Evolutionary conservation across 2,888 invertebrate genomes (phyloP), one percentile per base, ranked within the genome.

Genomic region (Oscheius myriophilus): DNA sequence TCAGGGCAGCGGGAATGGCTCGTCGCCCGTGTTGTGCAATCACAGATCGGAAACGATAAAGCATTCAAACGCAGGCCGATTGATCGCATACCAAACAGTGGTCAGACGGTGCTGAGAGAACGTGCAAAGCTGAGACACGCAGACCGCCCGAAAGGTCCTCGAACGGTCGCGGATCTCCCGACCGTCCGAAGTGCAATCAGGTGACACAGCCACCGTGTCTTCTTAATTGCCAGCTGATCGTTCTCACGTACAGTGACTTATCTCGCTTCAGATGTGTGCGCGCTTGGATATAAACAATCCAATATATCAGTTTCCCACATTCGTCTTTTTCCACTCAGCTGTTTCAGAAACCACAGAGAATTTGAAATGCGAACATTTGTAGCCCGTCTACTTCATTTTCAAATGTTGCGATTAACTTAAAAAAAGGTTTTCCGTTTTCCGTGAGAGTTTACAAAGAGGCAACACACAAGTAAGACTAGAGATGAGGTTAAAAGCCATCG

Each of bases 11-110:
- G 33, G 57, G 53, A 57, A 57, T 61, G 49, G 18, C 49, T 61
- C 21, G 61, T 61, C 61, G 49, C 33, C 49, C 49, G 61, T 61
- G 61, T 61, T 61, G 61, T 61, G 61, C 61, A 61, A 61, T 61
- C 61, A 61, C 61, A 61, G 61, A 61, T 61, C 61, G 61, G 61
- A 61, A 61, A 61, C 61, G 61, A 61, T 61, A 61, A 61, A 61
- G 61, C 61, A 61, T 61, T 61, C 61, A 61, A 61, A 61, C 61
- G 61, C 39, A 39, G 57, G 46, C 49, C 61, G 61, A 61, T 61
- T 61, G 61, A 61, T 61, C 61, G 61, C 61, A 61, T 61, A 49
- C 49, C 61, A 61, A 61, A 61, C 61, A 61, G 61, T 61, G 49
- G 58, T 61, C 33, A 61, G 61, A 16, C 46, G 23, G 46, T 12